Percentiles rank a stretch among this genome's conserved stretches.
Evolutionary conservation across 2,888 invertebrate species (phyloP).

Genomic region (Dioctria linearis): DNA sequence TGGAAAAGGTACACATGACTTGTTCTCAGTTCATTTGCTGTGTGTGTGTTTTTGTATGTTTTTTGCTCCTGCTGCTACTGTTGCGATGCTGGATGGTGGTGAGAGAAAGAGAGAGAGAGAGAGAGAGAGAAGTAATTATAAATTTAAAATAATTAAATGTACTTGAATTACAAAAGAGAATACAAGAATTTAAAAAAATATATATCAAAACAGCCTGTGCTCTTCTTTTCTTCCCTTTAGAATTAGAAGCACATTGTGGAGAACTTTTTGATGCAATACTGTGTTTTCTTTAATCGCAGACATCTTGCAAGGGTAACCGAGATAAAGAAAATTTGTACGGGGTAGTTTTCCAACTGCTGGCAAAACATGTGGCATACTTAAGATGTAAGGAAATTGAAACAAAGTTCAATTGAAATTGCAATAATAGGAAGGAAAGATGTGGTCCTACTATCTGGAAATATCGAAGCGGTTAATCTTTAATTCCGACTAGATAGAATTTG

Average conservation of each 20-base stretch:
- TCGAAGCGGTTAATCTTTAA: slow-evolving; percentile 25
- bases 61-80: slow-evolving; percentile 23
- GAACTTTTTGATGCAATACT: too few species aligned
- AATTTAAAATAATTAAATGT: slow-evolving; percentile 46
- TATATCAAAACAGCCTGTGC: too few species aligned
- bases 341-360: too few species aligned
- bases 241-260: too few species aligned
- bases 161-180: slow-evolving; percentile 43
- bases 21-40: slow-evolving; percentile 44
- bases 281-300: too few species aligned
- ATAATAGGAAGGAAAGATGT: too few species aligned
- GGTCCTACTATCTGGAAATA: too few species aligned
- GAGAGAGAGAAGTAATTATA: slow-evolving; percentile 35
- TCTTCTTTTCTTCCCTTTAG: too few species aligned
- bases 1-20: not conserved
- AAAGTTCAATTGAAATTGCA: not conserved
- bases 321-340: too few species aligned
- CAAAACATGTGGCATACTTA: too few species aligned
- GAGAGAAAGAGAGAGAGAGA: slow-evolving; percentile 7
- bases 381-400: too few species aligned
- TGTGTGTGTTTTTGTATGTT: slow-evolving; percentile 44
- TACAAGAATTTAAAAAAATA: not conserved
- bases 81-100: slow-evolving; percentile 15
- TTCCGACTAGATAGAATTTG: slow-evolving; percentile 18
- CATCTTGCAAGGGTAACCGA: too few species aligned